A percentile compares a stretch with the other conserved stretches of the same genome.
Evolutionary conservation across 2,797 vertebrate species (phyloP).

Genomic region (Betta splendens): DNA sequence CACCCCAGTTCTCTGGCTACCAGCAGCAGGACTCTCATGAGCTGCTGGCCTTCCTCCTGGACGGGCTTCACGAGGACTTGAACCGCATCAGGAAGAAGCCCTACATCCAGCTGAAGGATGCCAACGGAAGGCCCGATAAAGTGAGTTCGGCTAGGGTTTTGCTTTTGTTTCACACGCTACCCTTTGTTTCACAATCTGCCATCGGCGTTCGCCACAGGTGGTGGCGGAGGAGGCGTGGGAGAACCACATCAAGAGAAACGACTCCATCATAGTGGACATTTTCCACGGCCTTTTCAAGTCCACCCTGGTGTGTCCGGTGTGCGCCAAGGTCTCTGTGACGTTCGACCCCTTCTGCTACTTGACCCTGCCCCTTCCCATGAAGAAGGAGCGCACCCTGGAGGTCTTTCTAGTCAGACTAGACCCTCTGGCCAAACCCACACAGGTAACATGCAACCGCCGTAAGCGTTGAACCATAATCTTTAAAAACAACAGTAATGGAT

Average conservation of each 20-base stretch:
- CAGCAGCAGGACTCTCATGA: conserved; percentile 99
- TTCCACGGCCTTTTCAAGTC: conserved; percentile 99
- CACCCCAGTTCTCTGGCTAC: conserved; percentile 98
- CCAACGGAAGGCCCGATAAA: conserved; percentile 93
- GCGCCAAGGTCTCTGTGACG: conserved; percentile 96
- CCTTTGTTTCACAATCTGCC: neutral
- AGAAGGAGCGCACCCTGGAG: conserved; percentile 96
- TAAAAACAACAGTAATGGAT: neutral
- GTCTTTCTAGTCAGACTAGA: conserved; percentile 94
- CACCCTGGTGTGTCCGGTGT: conserved; percentile 95
- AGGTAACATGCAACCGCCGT: conserved; percentile 77
- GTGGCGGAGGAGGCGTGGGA: conserved; percentile 99
- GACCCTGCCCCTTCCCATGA: conserved; percentile 97
- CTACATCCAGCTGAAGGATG: conserved; percentile 97
- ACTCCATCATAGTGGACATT: conserved; percentile 99
- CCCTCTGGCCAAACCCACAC: conserved; percentile 92
- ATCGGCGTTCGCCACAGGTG: conserved; percentile 76
- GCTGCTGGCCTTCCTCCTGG: conserved; percentile 95
- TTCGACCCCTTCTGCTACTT: conserved; percentile 99
- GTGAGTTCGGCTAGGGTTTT: conserved; percentile 59
- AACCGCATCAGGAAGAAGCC: conserved; percentile 99
- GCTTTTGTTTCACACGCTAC: neutral
- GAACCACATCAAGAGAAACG: conserved; percentile 96
- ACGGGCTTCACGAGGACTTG: conserved; percentile 96
- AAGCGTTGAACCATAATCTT: accelerated